phyloP scores from a whole-genome alignment of 2,113 vertebrate species.

The Thamnaconus septentrionalis region DNA sequence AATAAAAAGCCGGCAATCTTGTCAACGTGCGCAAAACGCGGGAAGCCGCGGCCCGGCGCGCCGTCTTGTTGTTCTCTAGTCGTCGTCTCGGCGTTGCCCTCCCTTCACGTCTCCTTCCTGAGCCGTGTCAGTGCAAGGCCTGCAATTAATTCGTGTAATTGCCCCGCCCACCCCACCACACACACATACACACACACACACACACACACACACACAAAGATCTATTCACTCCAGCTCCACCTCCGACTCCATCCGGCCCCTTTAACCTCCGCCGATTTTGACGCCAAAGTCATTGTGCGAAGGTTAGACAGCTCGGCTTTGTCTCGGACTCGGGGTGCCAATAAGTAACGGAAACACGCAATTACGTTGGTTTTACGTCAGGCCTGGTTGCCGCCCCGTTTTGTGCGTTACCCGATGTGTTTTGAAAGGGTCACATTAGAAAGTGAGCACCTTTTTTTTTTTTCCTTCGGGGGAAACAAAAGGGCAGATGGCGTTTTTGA shows the following conservation, averaged over 20 bases:
- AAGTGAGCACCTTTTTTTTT: no score
- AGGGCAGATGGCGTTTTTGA: no score
- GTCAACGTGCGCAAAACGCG: constrained; percentile 72
- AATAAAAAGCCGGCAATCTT: constrained; percentile 71
- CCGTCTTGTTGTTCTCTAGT: constrained; percentile 69
- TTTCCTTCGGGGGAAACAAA: no score
- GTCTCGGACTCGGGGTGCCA: neutral
- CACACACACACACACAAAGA: constrained; percentile 19
- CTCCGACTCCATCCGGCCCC: constrained; percentile 36
- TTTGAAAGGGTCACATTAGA: neutral
- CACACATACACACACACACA: constrained; percentile 14
- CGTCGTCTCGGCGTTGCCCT: constrained; percentile 57
- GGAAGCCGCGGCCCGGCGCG: constrained; percentile 46
- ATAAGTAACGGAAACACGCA: constrained; percentile 10
- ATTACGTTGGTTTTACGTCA: neutral
- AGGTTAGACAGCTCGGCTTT: neutral
- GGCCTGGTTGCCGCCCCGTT: neutral
- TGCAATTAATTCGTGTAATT: constrained; percentile 75
- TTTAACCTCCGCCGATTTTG: constrained; percentile 32
- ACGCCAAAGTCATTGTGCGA: constrained; percentile 27
- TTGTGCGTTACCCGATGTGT: neutral
- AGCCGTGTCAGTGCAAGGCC: constrained; percentile 65
- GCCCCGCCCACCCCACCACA: constrained; percentile 7
- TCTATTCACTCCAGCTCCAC: constrained; percentile 23
- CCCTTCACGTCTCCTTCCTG: constrained; percentile 67